Evolutionary conservation across 2,113 vertebrate species (phyloP), one percentile per base, ranked within the genome.

Genomic region (Kobus ellipsiprymnus): DNA sequence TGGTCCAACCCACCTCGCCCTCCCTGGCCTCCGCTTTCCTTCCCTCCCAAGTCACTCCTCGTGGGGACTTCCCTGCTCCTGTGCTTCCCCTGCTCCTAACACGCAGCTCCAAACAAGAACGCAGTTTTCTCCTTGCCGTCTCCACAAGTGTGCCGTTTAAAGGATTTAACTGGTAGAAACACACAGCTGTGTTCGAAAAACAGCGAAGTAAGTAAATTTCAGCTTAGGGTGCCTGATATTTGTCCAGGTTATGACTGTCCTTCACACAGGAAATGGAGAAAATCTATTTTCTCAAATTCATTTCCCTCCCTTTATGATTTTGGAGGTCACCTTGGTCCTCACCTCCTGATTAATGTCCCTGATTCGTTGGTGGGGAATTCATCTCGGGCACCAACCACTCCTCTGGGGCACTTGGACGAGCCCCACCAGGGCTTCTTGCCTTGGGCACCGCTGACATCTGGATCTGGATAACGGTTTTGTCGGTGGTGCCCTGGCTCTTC

Each of bases 1-100:
- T 6, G 8, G 15, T 29, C n/a, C 23, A 4, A 55, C 46, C 29
- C 40, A 1, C 2, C 29, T 19, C 0, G 0, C 36, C 46, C 17
- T 19, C 7, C 16, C 82, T 19, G 8, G 19, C 21, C 21, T 13
- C 14, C 46, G 4, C 71, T n/a, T 29, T 44, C 29, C 86, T 3
- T 12, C 50, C n/a, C 14, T 5, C 13, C 7, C 11, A 0, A 7
- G 3, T 33, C 48, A 27, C 36, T 60, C 77, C 16, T 6, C 6
- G 1, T 33, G 29, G 46, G 74, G 48, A 50, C 71, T 54, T 55
- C 1, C 33, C 8, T 29, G 36, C 80, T 86, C 13, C 77, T 40
- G 3, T 33, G 48, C 3, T 52, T 17, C 33, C 6, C 30, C 27
- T 9, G 2, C 19, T 30, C 15, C 5, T 9, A 30, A 29, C 1